Base-by-base conservation (phyloP, 2,797 vertebrate genomes). In the Rhinogobio ventralis region DNA sequence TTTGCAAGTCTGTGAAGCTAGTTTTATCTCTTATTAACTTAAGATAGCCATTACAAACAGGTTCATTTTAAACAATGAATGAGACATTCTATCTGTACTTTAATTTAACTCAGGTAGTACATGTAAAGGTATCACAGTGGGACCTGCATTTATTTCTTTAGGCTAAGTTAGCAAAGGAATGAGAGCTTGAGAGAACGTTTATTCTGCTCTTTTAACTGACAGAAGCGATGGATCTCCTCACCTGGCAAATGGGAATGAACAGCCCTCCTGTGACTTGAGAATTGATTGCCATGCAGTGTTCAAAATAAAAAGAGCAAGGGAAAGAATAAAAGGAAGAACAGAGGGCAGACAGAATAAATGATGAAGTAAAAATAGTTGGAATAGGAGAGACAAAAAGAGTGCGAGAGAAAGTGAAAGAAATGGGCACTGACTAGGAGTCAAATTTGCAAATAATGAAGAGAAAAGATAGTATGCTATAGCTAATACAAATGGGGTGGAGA, bases 91-190 rank as follows among this genome's bases (percentile, higher is more conserved):
- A 28, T 14, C 17, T 76, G 25, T 77, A 28, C 39, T 75, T 57
- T 71, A 79, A 86, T 73, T 57, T 46, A 46, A 86, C 75, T 66
- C 64, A 62, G 73, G 36, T 57, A 82, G 76, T 87, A 79, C 83
- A 86, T 81, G 60, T 78, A 74, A 78, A 71, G 68, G 87, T 89
- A 87, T 90, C 93, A 90, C 87, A 45, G 85, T 83, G 92, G 91
- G 90, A 92, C 79, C 74, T 64, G 57, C 90, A 89, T 91, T 92
- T 93, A 91, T 91, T 91, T 91, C 92, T 81, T 93, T 91, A 91
- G 91, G 91, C 91, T 85, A 90, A 87, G 89, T 84, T 93, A 94
- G 93, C 91, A 90, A 89, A 93, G 88, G 89, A 91, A 92, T 90
- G 83, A 75, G 87, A 89, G 88, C 87, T 91, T 91, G 89, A 89